Evolutionary conservation across 2,888 invertebrate genomes (phyloP).

Genomic region (Neuroscelio doddi): DNA sequence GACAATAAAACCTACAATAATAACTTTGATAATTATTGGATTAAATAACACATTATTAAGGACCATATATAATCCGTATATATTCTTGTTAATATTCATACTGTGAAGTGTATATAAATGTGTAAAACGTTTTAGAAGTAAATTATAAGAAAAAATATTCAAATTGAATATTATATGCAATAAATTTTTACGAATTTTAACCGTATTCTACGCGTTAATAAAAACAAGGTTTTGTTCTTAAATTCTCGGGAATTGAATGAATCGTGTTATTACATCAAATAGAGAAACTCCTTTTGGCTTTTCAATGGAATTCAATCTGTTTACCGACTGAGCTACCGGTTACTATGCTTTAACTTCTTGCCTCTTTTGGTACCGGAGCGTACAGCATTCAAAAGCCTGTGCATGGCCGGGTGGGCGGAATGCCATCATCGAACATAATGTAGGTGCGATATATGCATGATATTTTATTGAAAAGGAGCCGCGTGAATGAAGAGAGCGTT

Average conservation of each 20-base stretch:
- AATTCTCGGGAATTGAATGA: too few species aligned
- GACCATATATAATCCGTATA: too few species aligned
- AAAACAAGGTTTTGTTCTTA: too few species aligned
- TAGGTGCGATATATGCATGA: constrained; percentile 2
- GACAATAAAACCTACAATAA: too few species aligned
- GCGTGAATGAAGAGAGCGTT: neutral
- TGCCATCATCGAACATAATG: neutral
- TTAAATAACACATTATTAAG: too few species aligned
- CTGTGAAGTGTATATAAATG: too few species aligned
- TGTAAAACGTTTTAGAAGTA: too few species aligned
- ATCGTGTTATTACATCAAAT: neutral
- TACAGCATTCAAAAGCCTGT: neutral
- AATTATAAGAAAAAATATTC: too few species aligned
- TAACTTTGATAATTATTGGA: too few species aligned
- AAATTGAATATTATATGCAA: too few species aligned
- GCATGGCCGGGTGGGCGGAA: constrained; percentile 5
- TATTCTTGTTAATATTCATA: too few species aligned
- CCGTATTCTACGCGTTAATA: too few species aligned
- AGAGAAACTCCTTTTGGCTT: neutral
- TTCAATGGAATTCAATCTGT: neutral
- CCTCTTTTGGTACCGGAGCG: neutral
- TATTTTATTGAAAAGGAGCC: constrained; percentile 2
- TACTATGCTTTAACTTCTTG: neutral
- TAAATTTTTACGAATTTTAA: neutral
- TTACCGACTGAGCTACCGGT: neutral